A percentile compares a stretch with the other conserved stretches of the same genome.
These are phyloP conservation scores for Lysiphlebus fabarum DNA, from an alignment of 1,140 invertebrate genomes.

Conservation along the genomic window DNA sequence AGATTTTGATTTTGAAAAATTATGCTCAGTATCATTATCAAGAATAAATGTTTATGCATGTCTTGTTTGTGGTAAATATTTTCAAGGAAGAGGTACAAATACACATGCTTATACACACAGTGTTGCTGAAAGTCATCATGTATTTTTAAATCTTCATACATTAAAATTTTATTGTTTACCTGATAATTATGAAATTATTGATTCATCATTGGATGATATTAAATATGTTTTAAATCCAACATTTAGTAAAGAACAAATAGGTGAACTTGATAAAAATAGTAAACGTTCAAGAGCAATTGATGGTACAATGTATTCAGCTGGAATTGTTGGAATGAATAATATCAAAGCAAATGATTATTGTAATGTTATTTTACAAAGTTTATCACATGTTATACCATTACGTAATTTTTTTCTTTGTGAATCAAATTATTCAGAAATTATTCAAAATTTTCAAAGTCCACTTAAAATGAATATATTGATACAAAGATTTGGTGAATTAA, in stretches of 20 bases:
- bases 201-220: constrained; percentile 98
- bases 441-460: constrained; percentile 89
- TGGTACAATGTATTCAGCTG: constrained; percentile 93
- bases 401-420: constrained; percentile 94
- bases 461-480: constrained; percentile 75
- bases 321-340: constrained; percentile 96
- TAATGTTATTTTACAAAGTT: constrained; percentile 93
- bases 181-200: constrained; percentile 99
- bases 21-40: constrained; percentile 96
- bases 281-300: constrained; percentile 94
- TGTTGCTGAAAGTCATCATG: constrained; percentile 95
- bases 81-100: constrained; percentile 95
- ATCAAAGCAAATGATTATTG: constrained; percentile 99
- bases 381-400: constrained; percentile 91
- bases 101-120: constrained; percentile 99
- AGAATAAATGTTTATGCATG: constrained; percentile 99
- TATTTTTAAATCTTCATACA: constrained; percentile 96
- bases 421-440: constrained; percentile 85
- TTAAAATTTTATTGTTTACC: constrained; percentile 98
- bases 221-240: constrained; percentile 99
- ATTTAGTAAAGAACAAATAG: constrained; percentile 81
- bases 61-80: constrained; percentile 99
- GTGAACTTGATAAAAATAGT: constrained; percentile 73
- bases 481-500: constrained; percentile 94
- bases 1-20: constrained; percentile 99